These are phyloP conservation scores for Acanthornis magna DNA, from an alignment of 2,797 vertebrate genomes.

Conservation along the genomic window DNA sequence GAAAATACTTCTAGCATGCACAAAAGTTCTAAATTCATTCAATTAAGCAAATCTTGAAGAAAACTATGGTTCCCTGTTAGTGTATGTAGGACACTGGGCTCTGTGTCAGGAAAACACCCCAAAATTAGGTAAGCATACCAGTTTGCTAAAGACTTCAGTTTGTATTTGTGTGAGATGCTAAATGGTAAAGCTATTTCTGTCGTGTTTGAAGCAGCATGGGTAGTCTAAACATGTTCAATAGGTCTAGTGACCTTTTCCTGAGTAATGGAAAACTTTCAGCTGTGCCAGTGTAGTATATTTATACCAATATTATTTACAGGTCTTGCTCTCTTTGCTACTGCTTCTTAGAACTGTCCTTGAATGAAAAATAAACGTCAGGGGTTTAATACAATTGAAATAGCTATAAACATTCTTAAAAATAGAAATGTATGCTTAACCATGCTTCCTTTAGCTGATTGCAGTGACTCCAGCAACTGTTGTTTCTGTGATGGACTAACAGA, in stretches of 20 bases:
- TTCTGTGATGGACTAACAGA: not conserved
- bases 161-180: conserved; percentile 49
- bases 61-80: not conserved
- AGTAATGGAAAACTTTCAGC: conserved; percentile 66
- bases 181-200: conserved; percentile 62
- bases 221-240: conserved; percentile 66
- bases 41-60: not conserved
- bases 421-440: not conserved
- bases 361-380: conserved; percentile 34
- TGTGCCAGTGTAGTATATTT: conserved; percentile 62
- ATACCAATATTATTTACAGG: conserved; percentile 71
- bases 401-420: conserved; percentile 4
- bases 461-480: not conserved
- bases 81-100: not conserved
- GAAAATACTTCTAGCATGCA: not conserved
- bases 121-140: conserved; percentile 22
- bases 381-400: conserved; percentile 37
- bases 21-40: not conserved
- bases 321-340: conserved; percentile 42
- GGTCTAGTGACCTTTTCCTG: conserved; percentile 68
- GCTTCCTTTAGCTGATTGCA: not conserved
- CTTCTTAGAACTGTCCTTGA: conserved; percentile 42
- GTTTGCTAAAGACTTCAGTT: not conserved
- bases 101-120: conserved; percentile 3
- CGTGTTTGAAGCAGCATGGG: conserved; percentile 48